Base-by-base conservation (phyloP, 2,888 invertebrate genomes). In the Drosophila hamatofila region DNA sequence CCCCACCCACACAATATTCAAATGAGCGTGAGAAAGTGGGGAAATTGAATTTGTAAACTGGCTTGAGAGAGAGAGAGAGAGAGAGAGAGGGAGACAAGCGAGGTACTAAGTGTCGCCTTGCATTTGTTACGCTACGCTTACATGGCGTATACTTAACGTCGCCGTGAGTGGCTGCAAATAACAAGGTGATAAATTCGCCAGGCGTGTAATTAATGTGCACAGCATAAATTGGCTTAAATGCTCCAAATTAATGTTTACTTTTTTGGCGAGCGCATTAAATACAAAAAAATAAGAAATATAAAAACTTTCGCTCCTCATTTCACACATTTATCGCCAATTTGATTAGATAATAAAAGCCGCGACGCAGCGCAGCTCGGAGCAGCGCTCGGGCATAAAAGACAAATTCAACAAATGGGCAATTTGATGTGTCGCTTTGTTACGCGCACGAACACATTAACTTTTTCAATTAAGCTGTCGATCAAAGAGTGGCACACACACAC, bases 1-100 rank as follows among this genome's bases (percentile, higher is more conserved):
- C 7, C 25, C 16, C 52, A 5, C 16, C 18, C 8, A 9, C 57
- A 66, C 80, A 84, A 76, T 88, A 90, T 88, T 88, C 79, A 88
- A 90, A 88, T 88, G 80, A 88, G 83, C 59, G 62, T 5, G 2
- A 49, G 68, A 37, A 16, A 62, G 55, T 54, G 71, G 63, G 86
- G 86, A 87, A 87, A 87, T 88, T 87, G 89, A 87, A 87, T 87
- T 87, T 90, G 83, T 86, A 83, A 89, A 39, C 67, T n/a, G n/a
- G n/a, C n/a, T n/a, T n/a, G n/a, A n/a, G n/a, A n/a, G n/a, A n/a
- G n/a, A n/a, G n/a, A n/a, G n/a, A n/a, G n/a, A n/a, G n/a, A n/a
- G n/a, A n/a, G n/a, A n/a, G n/a, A n/a, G n/a, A 71, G 69, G 46
- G 55, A 62, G 55, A 60, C 39, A 70, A 66, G 42, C 37, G 11